These are phyloP conservation scores for Alloplasta piceator DNA, from an alignment of 2,888 invertebrate genomes.

Conservation along the genomic window DNA sequence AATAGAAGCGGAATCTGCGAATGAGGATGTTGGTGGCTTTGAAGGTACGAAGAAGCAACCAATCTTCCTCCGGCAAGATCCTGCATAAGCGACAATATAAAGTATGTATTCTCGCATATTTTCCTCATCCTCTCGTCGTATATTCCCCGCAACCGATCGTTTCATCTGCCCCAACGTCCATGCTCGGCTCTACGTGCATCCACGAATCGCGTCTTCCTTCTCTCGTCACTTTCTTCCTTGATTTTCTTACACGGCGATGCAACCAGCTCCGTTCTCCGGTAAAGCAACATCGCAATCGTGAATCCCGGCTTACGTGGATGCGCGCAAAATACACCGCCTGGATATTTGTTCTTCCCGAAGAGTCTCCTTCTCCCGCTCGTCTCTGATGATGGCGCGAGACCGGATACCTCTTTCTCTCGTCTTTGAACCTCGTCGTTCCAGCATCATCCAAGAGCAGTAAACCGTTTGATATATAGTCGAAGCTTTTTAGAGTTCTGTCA, in stretches of 20 bases:
- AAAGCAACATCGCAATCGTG: conserved; percentile 42
- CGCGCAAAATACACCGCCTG: conserved; percentile 37
- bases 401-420: conserved; percentile 69
- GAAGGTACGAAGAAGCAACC: conserved; percentile 71
- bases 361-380: conserved; percentile 33
- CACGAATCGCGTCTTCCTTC: conserved; percentile 36
- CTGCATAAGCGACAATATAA: conserved; percentile 71
- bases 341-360: conserved; percentile 65
- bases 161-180: conserved; percentile 11
- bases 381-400: conserved; percentile 57
- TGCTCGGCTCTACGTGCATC: background rate
- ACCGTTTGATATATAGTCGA: conserved; percentile 83
- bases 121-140: conserved; percentile 53
- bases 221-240: conserved; percentile 59
- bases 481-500: conserved; percentile 84
- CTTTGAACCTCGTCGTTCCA: conserved; percentile 59
- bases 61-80: conserved; percentile 71
- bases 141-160: conserved; percentile 56
- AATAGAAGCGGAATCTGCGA: conserved; percentile 70
- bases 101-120: conserved; percentile 26
- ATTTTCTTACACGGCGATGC: conserved; percentile 16
- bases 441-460: conserved; percentile 82
- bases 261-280: conserved; percentile 47
- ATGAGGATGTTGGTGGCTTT: conserved; percentile 39
- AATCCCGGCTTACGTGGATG: conserved; percentile 58